A percentile compares a stretch with the other conserved stretches of the same genome.
phyloP scores from a whole-genome alignment of 2,888 invertebrate genomes.

The Dioctria rufipes region DNA sequence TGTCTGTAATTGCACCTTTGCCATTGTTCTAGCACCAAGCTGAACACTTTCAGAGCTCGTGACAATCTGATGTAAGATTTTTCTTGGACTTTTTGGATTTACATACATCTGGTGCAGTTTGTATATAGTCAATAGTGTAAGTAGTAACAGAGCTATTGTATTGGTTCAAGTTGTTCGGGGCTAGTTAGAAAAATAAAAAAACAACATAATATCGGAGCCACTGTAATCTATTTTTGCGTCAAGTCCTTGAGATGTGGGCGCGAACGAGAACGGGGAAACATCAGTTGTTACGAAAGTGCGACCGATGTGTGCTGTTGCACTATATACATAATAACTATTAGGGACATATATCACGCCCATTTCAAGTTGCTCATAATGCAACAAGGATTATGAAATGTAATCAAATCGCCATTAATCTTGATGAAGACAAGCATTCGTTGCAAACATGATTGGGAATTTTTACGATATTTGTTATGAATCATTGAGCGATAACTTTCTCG shows the following conservation, averaged over 20 bases:
- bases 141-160: background rate
- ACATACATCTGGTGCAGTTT: background rate
- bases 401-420: constrained; percentile 50
- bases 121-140: background rate
- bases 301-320: constrained; percentile 23
- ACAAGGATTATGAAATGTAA: constrained; percentile 48
- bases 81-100: constrained; percentile 7
- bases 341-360: constrained; percentile 51
- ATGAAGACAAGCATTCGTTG: constrained; percentile 14
- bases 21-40: constrained; percentile 50
- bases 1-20: constrained; percentile 50
- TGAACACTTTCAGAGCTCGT: constrained; percentile 52
- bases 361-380: constrained; percentile 35
- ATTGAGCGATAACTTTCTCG: constrained; percentile 34
- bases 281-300: constrained; percentile 26
- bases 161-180: background rate
- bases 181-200: background rate
- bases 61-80: constrained; percentile 23
- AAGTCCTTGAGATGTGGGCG: constrained; percentile 47
- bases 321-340: background rate
- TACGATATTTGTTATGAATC: constrained; percentile 34
- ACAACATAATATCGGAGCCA: constrained; percentile 18
- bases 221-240: constrained; percentile 2
- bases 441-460: constrained; percentile 37
- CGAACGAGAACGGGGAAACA: constrained; percentile 19